Percentiles rank a stretch among this genome's conserved stretches.
phyloP scores from a whole-genome alignment of 1,140 invertebrate genomes.

The Charaxes varanes region DNA sequence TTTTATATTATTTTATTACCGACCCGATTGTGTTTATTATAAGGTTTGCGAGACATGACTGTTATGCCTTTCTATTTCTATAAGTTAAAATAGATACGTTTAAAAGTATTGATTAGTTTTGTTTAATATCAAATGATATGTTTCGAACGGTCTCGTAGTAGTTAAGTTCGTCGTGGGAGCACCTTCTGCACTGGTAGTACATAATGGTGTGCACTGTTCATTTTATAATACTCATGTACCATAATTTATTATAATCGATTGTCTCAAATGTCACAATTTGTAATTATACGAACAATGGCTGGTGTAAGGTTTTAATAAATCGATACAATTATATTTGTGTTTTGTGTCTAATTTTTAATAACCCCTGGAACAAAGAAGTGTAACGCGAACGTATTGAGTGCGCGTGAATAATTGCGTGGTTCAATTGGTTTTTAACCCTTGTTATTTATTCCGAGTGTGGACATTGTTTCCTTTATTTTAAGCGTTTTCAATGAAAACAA shows the following conservation, averaged over 20 bases:
- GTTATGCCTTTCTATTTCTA: too few species aligned
- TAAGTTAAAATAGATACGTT: too few species aligned
- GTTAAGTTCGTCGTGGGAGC: slow-evolving; percentile 6
- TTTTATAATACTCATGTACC: slow-evolving; percentile 17
- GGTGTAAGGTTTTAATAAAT: slow-evolving; percentile 33
- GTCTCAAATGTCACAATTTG: slow-evolving; percentile 21
- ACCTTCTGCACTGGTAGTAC: neutral
- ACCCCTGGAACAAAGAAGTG: slow-evolving; percentile 4
- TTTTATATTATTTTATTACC: too few species aligned
- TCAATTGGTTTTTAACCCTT: slow-evolving; percentile 65
- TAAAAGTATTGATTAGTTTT: neutral
- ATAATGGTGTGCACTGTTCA: slow-evolving; percentile 7
- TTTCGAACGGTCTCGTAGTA: slow-evolving; percentile 11
- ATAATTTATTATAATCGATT: slow-evolving; percentile 14
- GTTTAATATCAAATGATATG: neutral
- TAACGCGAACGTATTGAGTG: slow-evolving; percentile 14
- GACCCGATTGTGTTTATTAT: too few species aligned
- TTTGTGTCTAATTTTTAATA: slow-evolving; percentile 18
- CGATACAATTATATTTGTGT: slow-evolving; percentile 11
- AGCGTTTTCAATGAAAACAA: slow-evolving; percentile 67
- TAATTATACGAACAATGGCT: slow-evolving; percentile 7
- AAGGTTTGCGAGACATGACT: too few species aligned
- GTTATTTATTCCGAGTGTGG: slow-evolving; percentile 56
- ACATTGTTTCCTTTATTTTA: slow-evolving; percentile 60
- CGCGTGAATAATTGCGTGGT: slow-evolving; percentile 32